Evolutionary conservation across 2,888 invertebrate species (phyloP).

Genomic region (Lasioglossum oenotherae): DNA sequence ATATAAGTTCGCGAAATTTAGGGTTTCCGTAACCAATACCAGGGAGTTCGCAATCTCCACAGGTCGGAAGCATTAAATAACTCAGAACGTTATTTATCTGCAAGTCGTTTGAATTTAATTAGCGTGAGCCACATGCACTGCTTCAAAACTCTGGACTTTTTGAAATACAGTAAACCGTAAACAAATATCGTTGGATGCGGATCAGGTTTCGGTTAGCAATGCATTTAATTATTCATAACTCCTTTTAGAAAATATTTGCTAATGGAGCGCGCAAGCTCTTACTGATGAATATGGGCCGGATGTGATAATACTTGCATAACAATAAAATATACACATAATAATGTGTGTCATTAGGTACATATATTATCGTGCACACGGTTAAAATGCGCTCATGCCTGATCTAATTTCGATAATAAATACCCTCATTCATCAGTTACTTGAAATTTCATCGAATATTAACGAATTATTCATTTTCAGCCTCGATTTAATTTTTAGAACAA

Average conservation of each 20-base stretch:
- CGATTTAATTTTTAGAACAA: background rate
- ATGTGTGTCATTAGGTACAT: background rate
- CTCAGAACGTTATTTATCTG: background rate
- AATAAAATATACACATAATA: background rate
- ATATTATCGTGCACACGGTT: background rate
- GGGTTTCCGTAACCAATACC: constrained; percentile 1
- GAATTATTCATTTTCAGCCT: background rate
- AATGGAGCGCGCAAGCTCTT: background rate
- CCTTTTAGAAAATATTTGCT: background rate
- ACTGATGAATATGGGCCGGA: background rate
- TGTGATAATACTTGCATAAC: background rate
- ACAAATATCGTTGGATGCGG: background rate
- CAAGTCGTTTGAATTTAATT: constrained; percentile 26
- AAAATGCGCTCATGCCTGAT: background rate
- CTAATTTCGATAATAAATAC: background rate
- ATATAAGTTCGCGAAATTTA: background rate
- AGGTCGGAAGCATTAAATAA: background rate
- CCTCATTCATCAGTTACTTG: background rate
- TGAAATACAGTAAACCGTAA: background rate
- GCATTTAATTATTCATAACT: background rate
- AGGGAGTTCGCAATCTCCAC: background rate
- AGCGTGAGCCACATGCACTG: background rate
- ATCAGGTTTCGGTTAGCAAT: background rate
- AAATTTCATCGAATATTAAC: background rate
- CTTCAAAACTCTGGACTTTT: background rate